phyloP scores from a whole-genome alignment of 2,797 vertebrate genomes.

The Premnoplex brunnescens region DNA sequence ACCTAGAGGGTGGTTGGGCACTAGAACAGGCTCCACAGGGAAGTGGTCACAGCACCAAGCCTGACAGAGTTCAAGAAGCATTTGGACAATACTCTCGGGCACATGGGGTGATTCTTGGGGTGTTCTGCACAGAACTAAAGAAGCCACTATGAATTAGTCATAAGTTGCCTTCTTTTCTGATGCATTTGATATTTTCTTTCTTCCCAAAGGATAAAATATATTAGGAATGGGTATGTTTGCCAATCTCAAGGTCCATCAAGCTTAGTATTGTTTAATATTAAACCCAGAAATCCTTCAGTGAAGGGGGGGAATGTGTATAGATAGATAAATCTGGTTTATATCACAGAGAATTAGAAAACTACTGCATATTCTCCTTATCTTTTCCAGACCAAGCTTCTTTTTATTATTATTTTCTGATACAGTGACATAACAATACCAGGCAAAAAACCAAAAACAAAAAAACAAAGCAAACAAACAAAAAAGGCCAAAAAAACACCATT shows the following conservation, averaged over 20 bases:
- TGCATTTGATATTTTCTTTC: slow-evolving; percentile 42
- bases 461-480: neutral
- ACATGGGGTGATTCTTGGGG: neutral
- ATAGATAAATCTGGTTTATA: neutral
- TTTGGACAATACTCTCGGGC: neutral
- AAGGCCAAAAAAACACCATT: neutral
- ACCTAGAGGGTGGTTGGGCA: neutral
- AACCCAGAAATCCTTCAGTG: neutral
- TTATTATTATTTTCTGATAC: neutral
- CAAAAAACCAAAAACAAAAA: neutral
- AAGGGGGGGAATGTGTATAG: neutral
- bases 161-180: slow-evolving; percentile 23
- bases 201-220: slow-evolving; percentile 11
- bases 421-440: neutral
- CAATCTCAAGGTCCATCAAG: neutral
- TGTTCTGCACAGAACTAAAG: neutral
- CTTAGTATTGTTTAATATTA: neutral
- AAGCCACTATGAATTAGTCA: slow-evolving; percentile 61
- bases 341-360: neutral
- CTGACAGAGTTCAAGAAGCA: neutral
- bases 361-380: neutral
- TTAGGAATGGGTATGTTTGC: neutral
- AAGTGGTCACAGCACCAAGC: neutral
- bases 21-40: neutral
- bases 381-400: neutral